Evolutionary conservation across 2,113 vertebrate species (phyloP).

Genomic region (Cepphus grylle): DNA sequence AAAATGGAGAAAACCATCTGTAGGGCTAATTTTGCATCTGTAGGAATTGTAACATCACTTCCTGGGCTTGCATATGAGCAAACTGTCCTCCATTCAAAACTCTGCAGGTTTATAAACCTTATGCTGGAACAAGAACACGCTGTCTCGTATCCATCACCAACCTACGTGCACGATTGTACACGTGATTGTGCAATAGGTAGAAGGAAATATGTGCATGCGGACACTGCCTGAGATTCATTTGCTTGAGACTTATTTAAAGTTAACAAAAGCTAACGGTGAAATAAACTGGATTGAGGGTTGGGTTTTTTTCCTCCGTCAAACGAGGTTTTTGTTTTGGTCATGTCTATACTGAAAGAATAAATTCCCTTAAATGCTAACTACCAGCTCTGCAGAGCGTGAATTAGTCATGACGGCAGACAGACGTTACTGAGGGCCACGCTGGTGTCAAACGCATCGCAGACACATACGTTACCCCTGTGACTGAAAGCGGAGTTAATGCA

Average conservation of each 20-base stretch:
- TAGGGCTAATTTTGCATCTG: not conserved
- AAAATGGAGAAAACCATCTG: not conserved
- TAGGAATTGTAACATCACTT: not conserved
- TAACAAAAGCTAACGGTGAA: not conserved
- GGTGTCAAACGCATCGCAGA: not conserved
- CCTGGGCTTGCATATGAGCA: not conserved
- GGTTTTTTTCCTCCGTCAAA: not conserved
- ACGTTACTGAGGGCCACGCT: not conserved
- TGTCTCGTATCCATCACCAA: not conserved
- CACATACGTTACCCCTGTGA: not conserved
- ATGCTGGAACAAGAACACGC: not conserved
- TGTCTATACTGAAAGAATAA: not conserved
- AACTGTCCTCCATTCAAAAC: not conserved
- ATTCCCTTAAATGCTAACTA: not conserved
- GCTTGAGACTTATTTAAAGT: not conserved
- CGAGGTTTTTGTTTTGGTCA: not conserved
- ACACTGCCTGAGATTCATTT: not conserved
- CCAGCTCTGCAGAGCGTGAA: not conserved
- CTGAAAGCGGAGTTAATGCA: not conserved
- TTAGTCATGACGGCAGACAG: not conserved
- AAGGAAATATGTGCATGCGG: not conserved
- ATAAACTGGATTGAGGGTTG: not conserved
- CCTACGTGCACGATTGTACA: rapidly evolving
- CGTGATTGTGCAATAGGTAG: not conserved
- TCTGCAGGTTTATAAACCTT: not conserved